Conservation (phyloP, 2,888 invertebrate genomes). For the Creontiades dilutus region DNA sequence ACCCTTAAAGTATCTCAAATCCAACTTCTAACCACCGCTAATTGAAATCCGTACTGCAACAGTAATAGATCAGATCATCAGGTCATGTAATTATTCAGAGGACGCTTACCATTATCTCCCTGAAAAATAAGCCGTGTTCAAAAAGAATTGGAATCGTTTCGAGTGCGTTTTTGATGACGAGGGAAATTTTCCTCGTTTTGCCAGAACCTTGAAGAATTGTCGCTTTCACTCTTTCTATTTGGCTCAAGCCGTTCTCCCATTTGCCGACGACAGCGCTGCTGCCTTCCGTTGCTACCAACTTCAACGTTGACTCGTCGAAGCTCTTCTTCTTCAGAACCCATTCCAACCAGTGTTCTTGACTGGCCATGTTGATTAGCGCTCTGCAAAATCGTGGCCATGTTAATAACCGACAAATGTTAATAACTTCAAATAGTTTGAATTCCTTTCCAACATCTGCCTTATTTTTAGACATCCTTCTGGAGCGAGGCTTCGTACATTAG, state of each 20-base stretch:
- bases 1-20: too few relatives aligned
- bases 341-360: conserved; percentile 19
- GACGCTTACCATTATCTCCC: conserved; percentile 56
- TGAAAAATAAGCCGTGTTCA: conserved; percentile 41
- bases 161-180: conserved; percentile 64
- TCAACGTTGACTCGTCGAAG: not conserved
- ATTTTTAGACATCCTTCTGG: too few relatives aligned
- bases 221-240: conserved; percentile 56
- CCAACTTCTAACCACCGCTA: too few relatives aligned
- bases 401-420: too few relatives aligned
- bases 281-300: not conserved
- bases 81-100: too few relatives aligned
- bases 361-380: too few relatives aligned
- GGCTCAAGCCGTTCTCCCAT: conserved; percentile 68
- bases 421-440: too few relatives aligned
- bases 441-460: too few relatives aligned
- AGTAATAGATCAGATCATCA: too few relatives aligned
- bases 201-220: conserved; percentile 62
- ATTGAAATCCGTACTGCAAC: too few relatives aligned
- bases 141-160: not conserved
- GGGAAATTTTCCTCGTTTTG: conserved; percentile 18
- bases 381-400: too few relatives aligned
- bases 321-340: conserved; percentile 11
- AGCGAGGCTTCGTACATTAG: too few relatives aligned
- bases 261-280: conserved; percentile 41